phyloP scores from a whole-genome alignment of 2,113 vertebrate genomes.

The Pachypanchax playfairii region DNA sequence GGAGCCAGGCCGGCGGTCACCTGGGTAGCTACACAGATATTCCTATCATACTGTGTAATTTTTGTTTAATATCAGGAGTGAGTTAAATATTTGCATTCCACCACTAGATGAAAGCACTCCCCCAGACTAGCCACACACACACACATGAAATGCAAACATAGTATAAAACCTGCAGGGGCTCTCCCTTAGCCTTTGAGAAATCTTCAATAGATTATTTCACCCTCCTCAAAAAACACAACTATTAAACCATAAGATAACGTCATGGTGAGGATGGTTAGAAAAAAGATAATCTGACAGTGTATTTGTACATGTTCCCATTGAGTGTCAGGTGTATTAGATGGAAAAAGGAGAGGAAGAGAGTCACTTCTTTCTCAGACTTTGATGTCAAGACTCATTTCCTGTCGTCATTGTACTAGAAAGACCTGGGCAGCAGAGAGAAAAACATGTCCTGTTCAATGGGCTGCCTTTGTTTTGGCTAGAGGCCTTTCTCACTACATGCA shows the following conservation, averaged over 20 bases:
- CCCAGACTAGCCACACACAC: neutral
- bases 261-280: conserved; percentile 25
- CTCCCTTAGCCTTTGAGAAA: conserved; percentile 24
- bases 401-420: conserved; percentile 60
- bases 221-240: conserved; percentile 13
- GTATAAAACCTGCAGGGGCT: conserved; percentile 23
- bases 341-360: conserved; percentile 51
- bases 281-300: conserved; percentile 4
- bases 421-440: conserved; percentile 28
- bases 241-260: conserved; percentile 47
- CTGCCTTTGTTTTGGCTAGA: conserved; percentile 68
- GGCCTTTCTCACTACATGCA: conserved; percentile 58
- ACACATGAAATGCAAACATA: conserved; percentile 35
- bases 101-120: conserved; percentile 38
- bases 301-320: conserved; percentile 16
- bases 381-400: conserved; percentile 73
- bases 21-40: conserved; percentile 74
- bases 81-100: conserved; percentile 78
- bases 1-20: conserved; percentile 73
- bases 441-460: conserved; percentile 44
- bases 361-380: conserved; percentile 68
- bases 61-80: conserved; percentile 64
- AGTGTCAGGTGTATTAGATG: conserved; percentile 61
- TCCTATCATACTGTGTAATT: conserved; percentile 68
- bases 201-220: conserved; percentile 20